phyloP scores from a whole-genome alignment of 2,888 invertebrate species.

The Gonocerus acuteangulatus region DNA sequence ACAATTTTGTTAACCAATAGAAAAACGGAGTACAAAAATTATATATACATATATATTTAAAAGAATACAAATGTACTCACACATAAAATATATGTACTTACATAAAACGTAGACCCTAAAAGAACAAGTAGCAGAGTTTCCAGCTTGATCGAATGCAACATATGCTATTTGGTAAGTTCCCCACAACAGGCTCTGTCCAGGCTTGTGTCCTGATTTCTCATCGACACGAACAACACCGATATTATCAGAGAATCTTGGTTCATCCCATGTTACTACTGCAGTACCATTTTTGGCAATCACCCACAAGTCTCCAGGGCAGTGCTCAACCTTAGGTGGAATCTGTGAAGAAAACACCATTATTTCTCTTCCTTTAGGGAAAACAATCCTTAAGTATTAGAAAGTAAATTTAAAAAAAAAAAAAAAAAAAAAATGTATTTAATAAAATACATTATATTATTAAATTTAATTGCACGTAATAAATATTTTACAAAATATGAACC shows the following conservation, averaged over 20 bases:
- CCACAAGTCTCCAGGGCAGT: constrained; percentile 91
- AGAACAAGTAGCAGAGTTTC: constrained; percentile 82
- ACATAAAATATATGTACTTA: too few species aligned
- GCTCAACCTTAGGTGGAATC: constrained; percentile 74
- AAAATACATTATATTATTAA: too few species aligned
- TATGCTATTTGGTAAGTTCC: constrained; percentile 88
- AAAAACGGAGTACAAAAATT: too few species aligned
- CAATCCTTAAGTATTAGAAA: too few species aligned
- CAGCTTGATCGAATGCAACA: constrained; percentile 85
- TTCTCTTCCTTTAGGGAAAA: too few species aligned
- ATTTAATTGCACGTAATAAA: too few species aligned
- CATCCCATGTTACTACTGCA: constrained; percentile 83
- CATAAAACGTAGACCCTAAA: constrained; percentile 85
- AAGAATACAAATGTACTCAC: too few species aligned
- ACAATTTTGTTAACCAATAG: too few species aligned
- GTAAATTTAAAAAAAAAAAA: too few species aligned
- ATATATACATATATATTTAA: too few species aligned
- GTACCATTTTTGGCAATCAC: constrained; percentile 88
- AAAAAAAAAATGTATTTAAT: too few species aligned
- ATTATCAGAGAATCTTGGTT: constrained; percentile 83
- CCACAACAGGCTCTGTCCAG: constrained; percentile 82
- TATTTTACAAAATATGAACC: constrained; percentile 42
- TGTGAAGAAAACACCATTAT: constrained; percentile 36
- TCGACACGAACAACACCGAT: constrained; percentile 70
- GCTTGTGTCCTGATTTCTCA: constrained; percentile 77